Base-by-base conservation (phyloP, 2,888 invertebrate species). In the Abscondita cerata region DNA sequence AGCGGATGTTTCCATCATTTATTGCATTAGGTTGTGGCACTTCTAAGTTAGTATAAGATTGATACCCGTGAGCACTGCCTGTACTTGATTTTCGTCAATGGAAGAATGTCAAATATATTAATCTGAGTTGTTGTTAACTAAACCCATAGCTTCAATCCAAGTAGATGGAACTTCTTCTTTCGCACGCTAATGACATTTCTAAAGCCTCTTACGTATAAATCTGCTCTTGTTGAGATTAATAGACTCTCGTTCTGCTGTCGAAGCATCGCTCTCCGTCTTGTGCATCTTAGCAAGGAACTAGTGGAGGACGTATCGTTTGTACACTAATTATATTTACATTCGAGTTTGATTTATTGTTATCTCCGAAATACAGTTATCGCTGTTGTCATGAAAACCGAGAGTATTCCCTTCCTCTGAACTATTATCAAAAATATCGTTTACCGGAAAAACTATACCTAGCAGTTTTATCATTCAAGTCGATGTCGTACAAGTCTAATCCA, bases 151-250 rank as follows among this genome's bases (percentile, higher is more conserved):
- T 73, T 91, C 89, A 1, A 89, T 84, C 92, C 92, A 92, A 0
- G 89, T 87, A 0, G 89, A 86, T 63, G 90, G 89, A 38, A 89
- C 82, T 78, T 91, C 91, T 66, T 91, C 87, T 73, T n/a, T 91
- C 91, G 33, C 89, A 89, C 0, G 91, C 91, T 69, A 89, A 81
- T 2, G 90, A 89, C 69, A 91, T 78, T 72, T 91, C 88, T 70
- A 90, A 83, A 0, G 90, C 91, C 78, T 85, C 86, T 0, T 82
- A 83, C 47, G 82, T 81, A 48, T 78, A 76, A 38, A 77, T 66
- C 64, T 77, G 78, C 36, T n/a, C n/a, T 76, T 75, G 51, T 75
- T 68, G 51, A 77, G 66, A 51, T 72, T 67, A 19, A 73, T 66
- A 18, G 69, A 64, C 59, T 71, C n/a, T n/a, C n/a, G n/a, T n/a